Base-by-base conservation (phyloP, 2,113 vertebrate species). In the Grammomys surdaster region DNA sequence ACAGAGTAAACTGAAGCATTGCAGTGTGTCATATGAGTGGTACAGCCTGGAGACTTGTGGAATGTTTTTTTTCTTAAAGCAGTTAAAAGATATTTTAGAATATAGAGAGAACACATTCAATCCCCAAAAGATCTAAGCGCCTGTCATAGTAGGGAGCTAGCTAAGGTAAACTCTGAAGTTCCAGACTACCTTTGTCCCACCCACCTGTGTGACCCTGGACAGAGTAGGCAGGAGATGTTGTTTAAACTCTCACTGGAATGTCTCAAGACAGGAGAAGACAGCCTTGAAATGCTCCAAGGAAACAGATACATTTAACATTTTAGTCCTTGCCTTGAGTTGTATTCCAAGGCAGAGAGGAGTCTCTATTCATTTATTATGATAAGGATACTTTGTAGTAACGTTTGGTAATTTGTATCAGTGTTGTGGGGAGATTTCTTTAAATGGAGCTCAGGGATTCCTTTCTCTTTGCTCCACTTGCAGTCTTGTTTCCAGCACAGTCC, bases 141-240 rank as follows among this genome's bases (percentile, higher is more conserved):
- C 46, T 10, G 36, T 2, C 11, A 1, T 4, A 75, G 0, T 17
- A 16, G 8, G 1, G 28, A 88, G 8, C 4, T 20, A 26, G 19
- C 5, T 2, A 22, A 19, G 54, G 19, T 67, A 48, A 31, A 87
- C 26, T 24, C 36, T 22, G 43, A 63, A 28, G 13, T 0, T 8
- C 1, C 28, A 5, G 40, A 17, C 31, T 12, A 72, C 70, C 51
- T 33, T 51, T 86, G 36, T 3, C 0, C 36, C 26, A 9, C 28
- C 1, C 28, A 58, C 40, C 31, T 51, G 5, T 36, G 48, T 85
- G 46, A 4, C 31, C 46, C 0, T 0, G 31, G 5, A 40, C 20
- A 46, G 54, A 87, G 24, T 3, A 28, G 3, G 1, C 3, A 20
- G 26, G 14, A 9, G 40, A 48, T 43, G n/a, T 19, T 28, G 43